Evolutionary conservation across 30 jellyfish, hydroid and myxozoan species (phyloP), one percentile per base, ranked within the genome.

Genomic region (Aurelia aurita complex sp. Pacific): DNA sequence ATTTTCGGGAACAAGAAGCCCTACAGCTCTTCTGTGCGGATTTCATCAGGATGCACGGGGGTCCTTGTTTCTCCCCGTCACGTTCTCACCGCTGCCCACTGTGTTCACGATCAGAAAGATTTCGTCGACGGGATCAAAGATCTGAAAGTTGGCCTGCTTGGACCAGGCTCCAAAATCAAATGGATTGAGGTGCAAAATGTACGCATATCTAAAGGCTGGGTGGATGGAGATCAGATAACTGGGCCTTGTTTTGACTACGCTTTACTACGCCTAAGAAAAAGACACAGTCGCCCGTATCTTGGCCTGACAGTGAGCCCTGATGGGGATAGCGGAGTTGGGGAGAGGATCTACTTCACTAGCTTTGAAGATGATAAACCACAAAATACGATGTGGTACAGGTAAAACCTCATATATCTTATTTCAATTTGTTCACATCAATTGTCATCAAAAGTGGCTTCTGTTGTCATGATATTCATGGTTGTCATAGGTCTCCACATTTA

Each of bases 31-130:
- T 91, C 97, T 12, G 99, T 95, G 55, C 62, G 86, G 23, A 81
- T 95, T 15, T 95, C 99, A 34, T 86, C 98, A 14, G 99, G 99
- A 16, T 95, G 99, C 83, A 88, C 99, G 68, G 99, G 99, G 69
- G 96, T 95, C 19, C 76, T 90, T 33, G 73, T 95, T 14, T 95
- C 99, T 16, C 99, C 99, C 54, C 97, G 97, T 42, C 99, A 95
- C 74, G 97, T 95, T 17, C 93, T 95, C 53, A 95, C 99, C 55
- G 99, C 99, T 10, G 99, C 99, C 36, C 99, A 95, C 70, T 95
- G 99, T 93, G 96, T 95, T 9, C 99, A 95, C 75, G 96, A 90
- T 69, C 99, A 95, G 86, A 89, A 80, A 54, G 99, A 95, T 74
- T 95, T 91, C 71, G 75, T 95, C 5, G 86, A 89, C 35, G 97